phyloP scores from a whole-genome alignment of 1,140 invertebrate genomes.

The Ericerus pela region DNA sequence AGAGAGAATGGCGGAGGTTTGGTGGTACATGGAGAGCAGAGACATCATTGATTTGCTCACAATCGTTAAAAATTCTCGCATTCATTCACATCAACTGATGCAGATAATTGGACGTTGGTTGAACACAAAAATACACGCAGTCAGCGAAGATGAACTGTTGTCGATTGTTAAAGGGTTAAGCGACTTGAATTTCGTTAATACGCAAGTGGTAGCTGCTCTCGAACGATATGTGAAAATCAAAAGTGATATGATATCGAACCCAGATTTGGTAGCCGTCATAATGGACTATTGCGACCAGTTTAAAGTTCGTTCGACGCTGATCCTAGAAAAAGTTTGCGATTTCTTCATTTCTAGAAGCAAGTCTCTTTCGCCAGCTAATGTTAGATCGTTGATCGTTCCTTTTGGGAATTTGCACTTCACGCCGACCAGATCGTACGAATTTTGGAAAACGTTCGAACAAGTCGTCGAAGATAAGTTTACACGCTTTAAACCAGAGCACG shows the following conservation, averaged over 20 bases:
- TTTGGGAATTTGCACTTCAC: conserved; percentile 47
- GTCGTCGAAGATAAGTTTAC: conserved; percentile 41
- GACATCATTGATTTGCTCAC: conserved; percentile 42
- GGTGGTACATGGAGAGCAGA: conserved; percentile 38
- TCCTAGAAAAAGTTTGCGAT: conserved; percentile 41
- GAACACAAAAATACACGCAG: conserved; percentile 41
- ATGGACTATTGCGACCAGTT: conserved; percentile 46
- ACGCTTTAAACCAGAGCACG: conserved; percentile 41
- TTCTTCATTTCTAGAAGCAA: conserved; percentile 40
- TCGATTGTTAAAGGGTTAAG: conserved; percentile 42
- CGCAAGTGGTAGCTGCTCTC: conserved; percentile 39
- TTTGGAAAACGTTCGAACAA: conserved; percentile 44
- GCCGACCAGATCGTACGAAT: conserved; percentile 36
- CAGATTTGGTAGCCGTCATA: conserved; percentile 40
- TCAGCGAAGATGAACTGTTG: conserved; percentile 41
- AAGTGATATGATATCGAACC: conserved; percentile 29
- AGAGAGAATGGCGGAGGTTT: conserved; percentile 39
- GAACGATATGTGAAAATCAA: conserved; percentile 43
- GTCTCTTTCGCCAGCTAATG: conserved; percentile 35
- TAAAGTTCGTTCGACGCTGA: conserved; percentile 37
- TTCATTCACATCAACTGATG: conserved; percentile 32
- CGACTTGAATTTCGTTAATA: conserved; percentile 37
- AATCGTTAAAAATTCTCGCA: conserved; percentile 22
- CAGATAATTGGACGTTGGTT: conserved; percentile 41
- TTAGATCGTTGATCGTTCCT: conserved; percentile 42